phyloP scores from a whole-genome alignment of 2,113 vertebrate species.

The Monopterus albus region DNA sequence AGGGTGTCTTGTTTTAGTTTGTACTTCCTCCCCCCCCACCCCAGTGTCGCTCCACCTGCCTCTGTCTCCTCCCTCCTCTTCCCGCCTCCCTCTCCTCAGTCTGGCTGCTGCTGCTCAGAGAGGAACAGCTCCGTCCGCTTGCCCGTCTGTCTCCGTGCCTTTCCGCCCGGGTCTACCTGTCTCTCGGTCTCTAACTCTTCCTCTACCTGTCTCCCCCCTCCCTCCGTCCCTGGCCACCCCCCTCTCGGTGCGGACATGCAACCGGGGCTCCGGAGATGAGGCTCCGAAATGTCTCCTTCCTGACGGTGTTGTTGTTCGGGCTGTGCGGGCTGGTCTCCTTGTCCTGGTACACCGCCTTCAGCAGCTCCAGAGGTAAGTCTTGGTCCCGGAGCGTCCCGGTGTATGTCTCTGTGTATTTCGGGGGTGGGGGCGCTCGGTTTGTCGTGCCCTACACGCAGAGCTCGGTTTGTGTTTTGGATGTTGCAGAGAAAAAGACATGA shows the following conservation, averaged over 20 bases:
- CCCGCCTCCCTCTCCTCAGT: constrained; percentile 21
- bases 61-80: background rate
- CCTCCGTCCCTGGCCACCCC: constrained; percentile 24
- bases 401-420: background rate
- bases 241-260: constrained; percentile 82
- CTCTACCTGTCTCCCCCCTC: background rate
- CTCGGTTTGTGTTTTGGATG: constrained; percentile 30
- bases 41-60: constrained; percentile 3
- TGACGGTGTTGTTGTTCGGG: constrained; percentile 94
- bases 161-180: background rate
- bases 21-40: no score
- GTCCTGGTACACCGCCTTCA: constrained; percentile 97
- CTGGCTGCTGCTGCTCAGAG: constrained; percentile 33
- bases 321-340: constrained; percentile 94
- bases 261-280: constrained; percentile 88
- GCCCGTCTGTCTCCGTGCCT: background rate
- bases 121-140: constrained; percentile 34
- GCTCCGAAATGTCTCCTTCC: constrained; percentile 94
- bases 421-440: background rate
- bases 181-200: background rate
- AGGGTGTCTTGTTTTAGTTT: no score
- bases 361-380: constrained; percentile 92
- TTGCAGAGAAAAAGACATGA: constrained; percentile 26
- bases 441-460: background rate
- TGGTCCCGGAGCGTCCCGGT: background rate